Evolutionary conservation across 2,888 invertebrate genomes (phyloP).

Genomic region (Rhodophaea formosa): DNA sequence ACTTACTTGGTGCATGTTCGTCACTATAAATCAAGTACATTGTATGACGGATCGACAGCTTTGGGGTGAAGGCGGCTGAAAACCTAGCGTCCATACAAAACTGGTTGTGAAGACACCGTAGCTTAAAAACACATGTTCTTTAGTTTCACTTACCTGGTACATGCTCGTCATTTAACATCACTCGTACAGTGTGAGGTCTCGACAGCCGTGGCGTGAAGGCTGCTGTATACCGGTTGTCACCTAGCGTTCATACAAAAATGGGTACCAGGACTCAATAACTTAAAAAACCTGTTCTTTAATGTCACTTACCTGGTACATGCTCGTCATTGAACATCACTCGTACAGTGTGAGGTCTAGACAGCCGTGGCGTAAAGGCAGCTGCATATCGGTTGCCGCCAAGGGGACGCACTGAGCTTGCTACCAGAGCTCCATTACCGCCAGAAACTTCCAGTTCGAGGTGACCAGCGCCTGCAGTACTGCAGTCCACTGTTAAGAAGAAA

Average conservation of each 20-base stretch:
- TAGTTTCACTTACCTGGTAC: too few relatives aligned
- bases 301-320: slow-evolving; percentile 90
- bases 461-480: slow-evolving; percentile 96
- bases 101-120: too few relatives aligned
- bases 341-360: slow-evolving; percentile 91
- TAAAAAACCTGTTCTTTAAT: too few relatives aligned
- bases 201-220: not conserved
- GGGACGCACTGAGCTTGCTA: slow-evolving; percentile 95
- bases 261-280: too few relatives aligned
- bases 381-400: slow-evolving; percentile 93
- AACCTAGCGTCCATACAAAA: not conserved
- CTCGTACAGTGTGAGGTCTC: slow-evolving; percentile 44
- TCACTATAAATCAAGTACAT: not conserved
- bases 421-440: slow-evolving; percentile 88
- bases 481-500: slow-evolving; percentile 86
- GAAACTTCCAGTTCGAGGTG: slow-evolving; percentile 97
- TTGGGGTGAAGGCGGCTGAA: not conserved
- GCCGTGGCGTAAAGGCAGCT: slow-evolving; percentile 96
- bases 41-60: not conserved
- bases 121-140: too few relatives aligned
- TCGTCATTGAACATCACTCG: slow-evolving; percentile 97
- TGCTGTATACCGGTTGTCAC: slow-evolving; percentile 81
- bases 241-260: not conserved
- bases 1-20: too few relatives aligned
- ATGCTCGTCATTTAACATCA: too few relatives aligned